Conservation (phyloP, 2,113 vertebrate genomes). For the Zosterops borbonicus region DNA sequence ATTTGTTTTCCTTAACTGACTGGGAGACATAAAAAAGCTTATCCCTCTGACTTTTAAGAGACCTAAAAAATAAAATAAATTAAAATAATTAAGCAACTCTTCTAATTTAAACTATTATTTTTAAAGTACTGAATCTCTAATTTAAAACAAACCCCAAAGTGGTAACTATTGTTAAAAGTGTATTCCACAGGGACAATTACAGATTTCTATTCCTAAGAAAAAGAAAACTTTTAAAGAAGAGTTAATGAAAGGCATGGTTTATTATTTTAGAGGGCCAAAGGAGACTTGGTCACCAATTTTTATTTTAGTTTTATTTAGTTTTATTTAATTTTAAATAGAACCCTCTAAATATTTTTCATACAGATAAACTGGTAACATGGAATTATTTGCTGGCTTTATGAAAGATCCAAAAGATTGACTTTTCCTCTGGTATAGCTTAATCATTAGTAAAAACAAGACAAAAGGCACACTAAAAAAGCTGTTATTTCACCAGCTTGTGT, state of each 20-base stretch:
- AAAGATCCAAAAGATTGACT: conserved; percentile 7
- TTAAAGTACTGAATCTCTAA: not conserved
- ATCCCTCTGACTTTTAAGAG: not conserved
- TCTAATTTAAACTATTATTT: not conserved
- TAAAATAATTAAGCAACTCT: not conserved
- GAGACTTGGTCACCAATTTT: not conserved
- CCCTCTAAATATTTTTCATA: conserved; percentile 15
- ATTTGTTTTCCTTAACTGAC: conserved; percentile 45
- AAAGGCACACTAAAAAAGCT: not conserved
- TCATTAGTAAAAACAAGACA: not conserved
- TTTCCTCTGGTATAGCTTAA: conserved; percentile 5
- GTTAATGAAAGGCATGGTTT: not conserved
- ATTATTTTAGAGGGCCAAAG: not conserved
- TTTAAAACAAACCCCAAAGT: not conserved
- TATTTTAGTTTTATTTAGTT: conserved; percentile 24
- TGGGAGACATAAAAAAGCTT: not conserved
- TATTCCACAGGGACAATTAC: not conserved
- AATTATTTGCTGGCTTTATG: conserved; percentile 29
- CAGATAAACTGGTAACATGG: conserved; percentile 1
- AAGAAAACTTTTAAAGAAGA: not conserved
- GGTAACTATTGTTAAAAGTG: not conserved
- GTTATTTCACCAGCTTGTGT: conserved; percentile 33
- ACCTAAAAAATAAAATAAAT: not conserved
- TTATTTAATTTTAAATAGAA: conserved; percentile 42
- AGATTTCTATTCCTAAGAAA: not conserved